Evolutionary conservation across 2,113 vertebrate species (phyloP), one percentile per base, ranked within the genome.

Genomic region (Carettochelys insculpta): DNA sequence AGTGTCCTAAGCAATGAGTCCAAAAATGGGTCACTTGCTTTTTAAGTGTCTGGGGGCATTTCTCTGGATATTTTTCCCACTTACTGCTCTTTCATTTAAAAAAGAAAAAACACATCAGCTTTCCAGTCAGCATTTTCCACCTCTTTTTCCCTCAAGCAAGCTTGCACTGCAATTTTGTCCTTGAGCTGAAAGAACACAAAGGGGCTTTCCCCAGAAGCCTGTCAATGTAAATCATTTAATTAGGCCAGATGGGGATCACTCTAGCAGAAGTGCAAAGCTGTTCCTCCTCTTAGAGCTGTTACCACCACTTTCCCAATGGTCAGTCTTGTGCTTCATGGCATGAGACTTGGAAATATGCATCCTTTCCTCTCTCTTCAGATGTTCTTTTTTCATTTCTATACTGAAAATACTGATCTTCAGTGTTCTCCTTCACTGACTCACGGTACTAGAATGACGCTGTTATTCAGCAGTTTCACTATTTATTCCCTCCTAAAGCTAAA

Each of bases 31-130:
- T 93, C 91, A 92, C 53, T 90, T 71, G 52, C n/a, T 94, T 94
- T 92, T 90, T 51, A 53, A 65, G 77, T 83, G 80, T 13, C 53
- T 77, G 47, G 38, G 29, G 34, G 54, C 89, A n/a, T 25, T 93
- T 94, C 53, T 61, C 53, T 89, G 77, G 86, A 82, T 88, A 92
- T 92, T 47, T 61, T 54, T 31, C 76, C 91, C 85, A 94, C 83
- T 75, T 89, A 83, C 93, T 93, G 87, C 82, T 96, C 53, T 50
- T 94, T 79, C 89, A 93, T 94, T 94, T 96, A 93, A 85, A 91
- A 92, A 91, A 77, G 41, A n/a, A 80, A 82, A 87, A 54, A 80
- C 13, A 51, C 75, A 51, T 58, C 53, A 50, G 31, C 38, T 92
- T 94, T 90, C 87, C 56, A 65, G 73, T 84, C 96, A 58, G 88